A percentile compares a stretch with the other conserved stretches of the same genome.
phyloP scores from a whole-genome alignment of 2,113 vertebrate genomes.

The Anser cygnoides region DNA sequence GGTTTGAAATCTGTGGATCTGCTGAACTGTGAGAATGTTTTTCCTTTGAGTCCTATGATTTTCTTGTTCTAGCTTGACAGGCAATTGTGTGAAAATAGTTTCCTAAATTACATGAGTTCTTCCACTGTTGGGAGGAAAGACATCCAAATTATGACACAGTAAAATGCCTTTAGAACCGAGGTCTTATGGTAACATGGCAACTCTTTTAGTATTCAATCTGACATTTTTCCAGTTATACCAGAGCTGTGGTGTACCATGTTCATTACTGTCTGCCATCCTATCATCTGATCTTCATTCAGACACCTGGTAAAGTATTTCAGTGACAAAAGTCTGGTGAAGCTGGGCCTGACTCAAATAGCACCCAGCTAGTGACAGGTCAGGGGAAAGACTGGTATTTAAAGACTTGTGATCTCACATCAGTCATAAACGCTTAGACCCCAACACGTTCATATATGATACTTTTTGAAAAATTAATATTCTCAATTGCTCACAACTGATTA shows the following conservation, averaged over 20 bases:
- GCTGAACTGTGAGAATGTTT: neutral
- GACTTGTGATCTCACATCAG: fast-evolving
- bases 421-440: neutral
- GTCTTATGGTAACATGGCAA: neutral
- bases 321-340: neutral
- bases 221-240: neutral
- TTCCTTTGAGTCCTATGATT: neutral
- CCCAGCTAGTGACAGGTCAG: neutral
- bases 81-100: neutral
- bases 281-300: neutral
- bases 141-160: neutral
- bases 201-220: neutral
- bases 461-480: conserved; percentile 21
- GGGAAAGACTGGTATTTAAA: neutral
- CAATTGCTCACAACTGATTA: neutral
- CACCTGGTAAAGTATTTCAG: neutral
- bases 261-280: neutral
- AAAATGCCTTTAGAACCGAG: neutral
- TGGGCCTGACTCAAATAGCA: neutral
- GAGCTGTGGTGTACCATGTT: neutral
- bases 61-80: neutral
- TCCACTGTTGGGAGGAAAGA: neutral
- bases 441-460: neutral
- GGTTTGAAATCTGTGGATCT: neutral
- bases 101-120: neutral